phyloP scores from a whole-genome alignment of 2,797 vertebrate genomes.

The Adelosebastes latens region DNA sequence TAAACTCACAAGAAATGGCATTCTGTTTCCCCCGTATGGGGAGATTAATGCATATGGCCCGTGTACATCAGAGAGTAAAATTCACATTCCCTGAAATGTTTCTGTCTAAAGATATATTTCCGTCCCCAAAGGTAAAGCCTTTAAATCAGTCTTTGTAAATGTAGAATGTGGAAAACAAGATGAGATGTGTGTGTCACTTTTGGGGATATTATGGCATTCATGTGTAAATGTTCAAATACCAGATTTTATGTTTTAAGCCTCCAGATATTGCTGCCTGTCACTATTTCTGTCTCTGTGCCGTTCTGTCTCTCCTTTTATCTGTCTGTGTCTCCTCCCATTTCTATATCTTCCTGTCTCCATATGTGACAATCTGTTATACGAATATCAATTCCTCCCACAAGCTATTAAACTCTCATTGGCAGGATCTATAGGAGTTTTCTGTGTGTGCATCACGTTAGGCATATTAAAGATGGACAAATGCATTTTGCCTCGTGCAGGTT shows the following conservation, averaged over 20 bases:
- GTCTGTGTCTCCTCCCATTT: constrained; percentile 34
- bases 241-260: constrained; percentile 54
- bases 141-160: constrained; percentile 47
- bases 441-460: constrained; percentile 5
- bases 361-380: constrained; percentile 14
- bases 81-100: constrained; percentile 36
- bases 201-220: constrained; percentile 44
- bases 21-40: constrained; percentile 41
- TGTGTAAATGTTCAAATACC: constrained; percentile 60
- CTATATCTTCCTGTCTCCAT: constrained; percentile 23
- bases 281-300: constrained; percentile 29
- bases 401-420: constrained; percentile 10
- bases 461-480: constrained; percentile 35
- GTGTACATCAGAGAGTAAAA: constrained; percentile 45
- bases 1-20: constrained; percentile 55
- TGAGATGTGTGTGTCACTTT: constrained; percentile 36
- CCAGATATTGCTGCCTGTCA: constrained; percentile 50
- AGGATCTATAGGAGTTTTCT: neutral
- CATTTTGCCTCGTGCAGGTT: constrained; percentile 18
- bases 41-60: constrained; percentile 54
- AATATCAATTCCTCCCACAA: constrained; percentile 23
- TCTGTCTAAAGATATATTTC: constrained; percentile 35
- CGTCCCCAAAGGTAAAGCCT: constrained; percentile 30
- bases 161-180: constrained; percentile 34
- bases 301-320: constrained; percentile 44